These are phyloP conservation scores for Argyrosomus japonicus DNA, from an alignment of 2,113 vertebrate genomes.

Conservation along the genomic window DNA sequence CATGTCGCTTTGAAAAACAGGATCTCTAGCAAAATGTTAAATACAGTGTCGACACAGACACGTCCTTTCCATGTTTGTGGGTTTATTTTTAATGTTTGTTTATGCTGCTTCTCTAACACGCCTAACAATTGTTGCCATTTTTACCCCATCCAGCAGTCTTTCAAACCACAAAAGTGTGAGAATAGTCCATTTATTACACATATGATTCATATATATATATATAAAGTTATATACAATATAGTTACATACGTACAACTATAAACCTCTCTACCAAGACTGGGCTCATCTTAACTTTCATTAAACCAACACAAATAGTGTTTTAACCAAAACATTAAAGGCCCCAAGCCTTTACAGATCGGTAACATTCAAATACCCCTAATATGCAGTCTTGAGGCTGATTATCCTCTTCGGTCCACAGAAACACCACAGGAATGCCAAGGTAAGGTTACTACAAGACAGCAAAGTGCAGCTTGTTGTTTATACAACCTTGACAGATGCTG, in stretches of 20 bases:
- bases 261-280: constrained; percentile 30
- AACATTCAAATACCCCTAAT: constrained; percentile 43
- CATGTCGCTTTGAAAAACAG: constrained; percentile 22
- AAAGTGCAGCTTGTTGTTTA: constrained; percentile 2
- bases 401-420: constrained; percentile 25
- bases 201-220: constrained; percentile 44
- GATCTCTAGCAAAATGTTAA: constrained; percentile 33
- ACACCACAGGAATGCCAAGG: constrained; percentile 59
- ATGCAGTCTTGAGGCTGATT: constrained; percentile 64
- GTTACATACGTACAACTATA: constrained; percentile 70
- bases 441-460: constrained; percentile 17
- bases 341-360: background rate
- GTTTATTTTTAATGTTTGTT: constrained; percentile 9
- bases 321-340: background rate
- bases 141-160: background rate
- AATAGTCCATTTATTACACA: constrained; percentile 69
- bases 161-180: constrained; percentile 1
- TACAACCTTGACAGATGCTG: background rate
- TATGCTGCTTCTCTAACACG: constrained; percentile 7
- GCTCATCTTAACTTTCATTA: constrained; percentile 9
- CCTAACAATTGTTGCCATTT: constrained; percentile 18
- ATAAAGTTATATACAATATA: constrained; percentile 67
- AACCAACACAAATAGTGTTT: constrained; percentile 29
- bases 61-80: background rate
- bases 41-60: constrained; percentile 5